These are phyloP conservation scores for Norana najaformis DNA, from an alignment of 2,888 invertebrate species.

Conservation along the genomic window DNA sequence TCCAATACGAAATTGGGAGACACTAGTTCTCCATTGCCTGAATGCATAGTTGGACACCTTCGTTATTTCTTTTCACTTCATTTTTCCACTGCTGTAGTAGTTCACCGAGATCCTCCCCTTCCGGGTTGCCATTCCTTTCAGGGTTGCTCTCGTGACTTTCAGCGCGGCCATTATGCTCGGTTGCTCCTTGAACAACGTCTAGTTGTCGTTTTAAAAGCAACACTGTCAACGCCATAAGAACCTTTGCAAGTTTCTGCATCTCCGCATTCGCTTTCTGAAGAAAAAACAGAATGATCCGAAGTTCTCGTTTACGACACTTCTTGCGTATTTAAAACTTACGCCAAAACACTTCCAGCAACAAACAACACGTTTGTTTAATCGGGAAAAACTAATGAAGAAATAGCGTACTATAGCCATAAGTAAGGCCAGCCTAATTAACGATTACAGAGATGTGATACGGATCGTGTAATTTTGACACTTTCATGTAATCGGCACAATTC, in stretches of 20 bases:
- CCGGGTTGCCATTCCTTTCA: neutral
- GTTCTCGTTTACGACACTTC: neutral
- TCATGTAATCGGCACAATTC: too few species aligned
- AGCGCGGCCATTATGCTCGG: neutral
- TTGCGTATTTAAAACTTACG: too few species aligned
- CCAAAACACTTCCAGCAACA: too few species aligned
- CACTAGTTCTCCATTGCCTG: neutral
- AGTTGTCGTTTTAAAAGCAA: neutral
- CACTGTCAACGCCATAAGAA: neutral
- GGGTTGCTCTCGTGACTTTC: neutral
- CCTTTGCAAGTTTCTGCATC: neutral
- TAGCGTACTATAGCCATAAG: too few species aligned
- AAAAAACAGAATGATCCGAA: neutral
- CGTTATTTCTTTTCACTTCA: neutral
- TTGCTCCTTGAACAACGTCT: neutral
- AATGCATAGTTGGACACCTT: neutral
- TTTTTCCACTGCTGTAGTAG: neutral
- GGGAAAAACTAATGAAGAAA: too few species aligned
- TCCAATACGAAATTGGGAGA: neutral
- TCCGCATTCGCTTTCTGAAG: neutral
- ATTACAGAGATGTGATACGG: too few species aligned
- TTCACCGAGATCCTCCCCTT: neutral
- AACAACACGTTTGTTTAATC: too few species aligned
- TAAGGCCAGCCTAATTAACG: too few species aligned
- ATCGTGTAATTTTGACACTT: too few species aligned